Base-by-base conservation (phyloP, 2,888 invertebrate genomes). In the Zaprionus obscuricornis region DNA sequence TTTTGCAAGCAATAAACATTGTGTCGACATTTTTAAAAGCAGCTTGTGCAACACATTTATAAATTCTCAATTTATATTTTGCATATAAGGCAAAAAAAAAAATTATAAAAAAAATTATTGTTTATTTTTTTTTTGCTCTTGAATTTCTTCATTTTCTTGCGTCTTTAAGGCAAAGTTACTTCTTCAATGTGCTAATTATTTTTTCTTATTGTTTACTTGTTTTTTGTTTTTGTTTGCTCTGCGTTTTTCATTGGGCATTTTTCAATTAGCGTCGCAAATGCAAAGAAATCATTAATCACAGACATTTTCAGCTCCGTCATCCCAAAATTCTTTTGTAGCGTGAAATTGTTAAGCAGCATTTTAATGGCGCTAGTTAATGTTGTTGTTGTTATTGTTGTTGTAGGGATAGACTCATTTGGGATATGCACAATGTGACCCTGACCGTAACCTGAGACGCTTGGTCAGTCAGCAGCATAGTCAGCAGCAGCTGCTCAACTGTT, bases 271-370 rank as follows among this genome's bases (percentile, higher is more conserved):
- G 70, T 34, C 46, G n/a, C n/a, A 47, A 62, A 69, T 55, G 62
- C 70, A 73, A 84, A 73, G 67, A 66, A 76, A 75, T 65, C 81
- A 84, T 81, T 84, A 81, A 81, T 84, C 84, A 84, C 40, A 33
- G 3, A 3, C 5, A 52, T 63, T 59, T 75, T 66, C 37, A 55
- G 75, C 78, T 18, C 43, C 68, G 81, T 81, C 81, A 81, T 75
- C 58, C 31, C 2, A 52, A 70, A 64, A 63, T 74, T 58, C 52
- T 64, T 62, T 20, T n/a, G n/a, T n/a, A 59, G 52, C 58, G 60
- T 59, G 31, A 66, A 69, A 72, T 69, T 52, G 60, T 50, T 71
- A 54, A 33, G 63, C 62, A 52, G 59, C 45, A 52, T 74, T 65
- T 64, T 66, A 74, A 72, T 66, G 56, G 66, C 65, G 37, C 56